Conservation (phyloP, 2,888 invertebrate species). For the Rotaria socialis region DNA sequence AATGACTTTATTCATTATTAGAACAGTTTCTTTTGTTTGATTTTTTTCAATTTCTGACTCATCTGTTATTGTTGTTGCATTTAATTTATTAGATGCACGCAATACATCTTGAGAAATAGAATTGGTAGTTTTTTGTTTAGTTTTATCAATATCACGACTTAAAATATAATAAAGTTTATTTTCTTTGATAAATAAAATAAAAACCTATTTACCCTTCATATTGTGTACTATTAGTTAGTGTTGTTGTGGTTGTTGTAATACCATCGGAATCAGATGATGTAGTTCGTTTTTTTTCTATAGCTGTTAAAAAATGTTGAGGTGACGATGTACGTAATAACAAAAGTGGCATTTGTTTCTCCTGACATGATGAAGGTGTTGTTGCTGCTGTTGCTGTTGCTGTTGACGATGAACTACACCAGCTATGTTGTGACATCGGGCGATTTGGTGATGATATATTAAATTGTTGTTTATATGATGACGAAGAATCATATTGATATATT, state of each 20-base stretch:
- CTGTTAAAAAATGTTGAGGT: background rate
- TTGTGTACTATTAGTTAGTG: constrained; percentile 32
- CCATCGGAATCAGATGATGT: constrained; percentile 14
- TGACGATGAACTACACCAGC: constrained; percentile 5
- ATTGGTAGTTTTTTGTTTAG: background rate
- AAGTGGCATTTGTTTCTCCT: background rate
- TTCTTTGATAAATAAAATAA: background rate
- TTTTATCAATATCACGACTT: background rate
- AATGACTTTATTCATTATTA: background rate
- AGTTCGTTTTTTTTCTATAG: background rate
- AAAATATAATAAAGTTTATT: background rate
- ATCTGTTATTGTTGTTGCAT: background rate
- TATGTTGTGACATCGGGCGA: background rate
- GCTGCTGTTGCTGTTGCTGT: background rate
- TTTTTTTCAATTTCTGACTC: background rate
- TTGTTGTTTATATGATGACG: background rate
- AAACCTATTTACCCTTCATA: background rate
- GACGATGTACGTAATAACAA: constrained; percentile 5
- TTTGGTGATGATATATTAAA: background rate
- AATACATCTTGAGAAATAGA: constrained; percentile 19
- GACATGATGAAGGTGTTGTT: background rate
- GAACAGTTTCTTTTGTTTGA: background rate
- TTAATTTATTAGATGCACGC: background rate
- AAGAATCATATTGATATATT: constrained; percentile 14
- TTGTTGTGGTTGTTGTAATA: constrained; percentile 15